Base-by-base conservation (phyloP, 2,797 vertebrate genomes). In the Arvicola amphibius region DNA sequence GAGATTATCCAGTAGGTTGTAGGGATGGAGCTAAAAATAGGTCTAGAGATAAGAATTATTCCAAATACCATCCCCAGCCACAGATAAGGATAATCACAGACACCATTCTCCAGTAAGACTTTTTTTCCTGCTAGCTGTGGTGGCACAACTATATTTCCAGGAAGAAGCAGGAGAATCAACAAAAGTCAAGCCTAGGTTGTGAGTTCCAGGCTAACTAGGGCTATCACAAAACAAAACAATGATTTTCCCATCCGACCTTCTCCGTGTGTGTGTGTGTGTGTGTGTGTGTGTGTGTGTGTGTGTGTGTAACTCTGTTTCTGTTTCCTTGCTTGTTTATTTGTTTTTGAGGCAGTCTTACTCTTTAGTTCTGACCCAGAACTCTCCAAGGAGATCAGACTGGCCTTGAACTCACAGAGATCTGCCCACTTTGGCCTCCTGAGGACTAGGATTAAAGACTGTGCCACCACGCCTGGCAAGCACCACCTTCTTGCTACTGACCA, bases 1-100 rank as follows among this genome's bases (percentile, higher is more conserved):
- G 27, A 93, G 46, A 85, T 51, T 94, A 81, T 61, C 34, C 32
- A 88, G 34, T 76, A 51, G 32, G 93, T 48, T 5, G 40, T 5
- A 80, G n/a, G 3, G 59, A 90, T 80, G 6, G 93, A 90, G 93
- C 32, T n/a, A 25, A 94, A 95, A 93, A 61, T 48, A 85, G 7
- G 34, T 25, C 40, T 48, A 85, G n/a, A 73, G 40, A 73, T 16
- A n/a, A 48, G 13, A 27, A 40, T 71, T 46, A 34, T 85, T 48
- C 43, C 63, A 51, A 48, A 85, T 5, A 13, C 6, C 19, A 51
- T 12, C 7, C 43, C 29, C 21, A 84, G 61, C 1, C 59, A 84
- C 40, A 46, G 29, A 46, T 43, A 65, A 84, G 23, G 21, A 51
- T 69, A 51, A 71, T 93, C 94, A 84, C 83, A 16, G 48, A 67